Conservation (phyloP, 2,797 vertebrate genomes). For the Pitangus sulphuratus region DNA sequence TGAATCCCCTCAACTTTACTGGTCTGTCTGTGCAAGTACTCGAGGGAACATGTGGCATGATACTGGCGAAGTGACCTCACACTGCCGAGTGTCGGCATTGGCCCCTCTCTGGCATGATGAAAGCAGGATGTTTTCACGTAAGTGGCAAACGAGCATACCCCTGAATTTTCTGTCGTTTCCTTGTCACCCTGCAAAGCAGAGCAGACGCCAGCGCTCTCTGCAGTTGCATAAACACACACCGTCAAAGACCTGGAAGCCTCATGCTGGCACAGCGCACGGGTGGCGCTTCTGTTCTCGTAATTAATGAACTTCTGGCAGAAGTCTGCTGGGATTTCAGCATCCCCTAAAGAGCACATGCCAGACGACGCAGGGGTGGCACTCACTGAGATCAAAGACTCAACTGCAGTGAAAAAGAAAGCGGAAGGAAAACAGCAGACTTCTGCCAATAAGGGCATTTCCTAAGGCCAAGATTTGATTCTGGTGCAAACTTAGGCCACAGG, state of each 20-base stretch:
- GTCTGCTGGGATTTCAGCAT: slow-evolving; percentile 21
- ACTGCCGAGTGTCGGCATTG: not conserved
- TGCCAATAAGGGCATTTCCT: not conserved
- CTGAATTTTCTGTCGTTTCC: not conserved
- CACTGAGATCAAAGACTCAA: not conserved
- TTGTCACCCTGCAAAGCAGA: not conserved
- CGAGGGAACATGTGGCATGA: not conserved
- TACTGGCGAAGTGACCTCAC: not conserved
- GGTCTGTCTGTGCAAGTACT: not conserved
- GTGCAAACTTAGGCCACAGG: not conserved
- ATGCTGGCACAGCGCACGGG: not conserved
- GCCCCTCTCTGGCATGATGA: not conserved
- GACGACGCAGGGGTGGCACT: not conserved
- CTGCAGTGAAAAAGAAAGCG: not conserved
- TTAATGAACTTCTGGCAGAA: slow-evolving; percentile 57
- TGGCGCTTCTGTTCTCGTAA: not conserved
- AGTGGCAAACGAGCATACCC: accelerated
- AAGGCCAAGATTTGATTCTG: not conserved
- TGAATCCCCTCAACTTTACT: not conserved
- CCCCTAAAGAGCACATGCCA: not conserved
- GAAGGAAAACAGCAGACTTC: slow-evolving; percentile 25
- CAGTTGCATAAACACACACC: slow-evolving; percentile 41
- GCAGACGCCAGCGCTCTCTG: not conserved
- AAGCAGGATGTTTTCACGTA: not conserved
- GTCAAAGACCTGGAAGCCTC: slow-evolving; percentile 19